Percentiles rank a stretch among this genome's conserved stretches.
These are phyloP conservation scores for Conomelus anceps DNA, from an alignment of 2,888 invertebrate species.

Conservation along the genomic window DNA sequence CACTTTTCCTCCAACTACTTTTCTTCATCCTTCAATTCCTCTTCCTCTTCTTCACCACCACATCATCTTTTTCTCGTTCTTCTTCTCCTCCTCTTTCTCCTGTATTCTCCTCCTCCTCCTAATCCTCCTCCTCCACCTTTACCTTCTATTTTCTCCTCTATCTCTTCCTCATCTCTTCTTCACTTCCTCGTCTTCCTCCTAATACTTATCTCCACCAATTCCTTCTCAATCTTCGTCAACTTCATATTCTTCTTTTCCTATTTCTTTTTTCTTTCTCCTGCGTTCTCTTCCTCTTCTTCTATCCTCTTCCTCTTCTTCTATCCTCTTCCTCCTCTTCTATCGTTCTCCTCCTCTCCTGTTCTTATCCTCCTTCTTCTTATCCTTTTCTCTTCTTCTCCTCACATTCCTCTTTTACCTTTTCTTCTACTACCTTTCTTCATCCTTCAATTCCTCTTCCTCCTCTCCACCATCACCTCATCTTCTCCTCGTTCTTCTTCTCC, in stretches of 20 bases:
- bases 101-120: no score
- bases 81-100: background rate
- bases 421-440: background rate
- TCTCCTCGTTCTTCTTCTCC: background rate
- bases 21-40: background rate
- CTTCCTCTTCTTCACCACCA: background rate
- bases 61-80: background rate
- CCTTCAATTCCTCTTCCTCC: background rate
- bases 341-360: background rate
- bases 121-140: no score
- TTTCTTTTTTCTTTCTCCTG: no score
- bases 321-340: background rate
- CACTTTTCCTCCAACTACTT: background rate
- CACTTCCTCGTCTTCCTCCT: no score
- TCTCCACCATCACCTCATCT: background rate
- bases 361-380: background rate
- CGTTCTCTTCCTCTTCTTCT: background rate
- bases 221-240: no score
- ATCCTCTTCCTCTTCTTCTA: background rate
- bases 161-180: background rate
- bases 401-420: background rate
- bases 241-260: no score
- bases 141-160: no score
- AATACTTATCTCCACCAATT: no score
- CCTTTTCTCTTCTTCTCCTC: background rate